Percentiles rank a stretch among this genome's conserved stretches.
Evolutionary conservation across 2,113 vertebrate species (phyloP).

Genomic region (Cyprinodon variegatus): DNA sequence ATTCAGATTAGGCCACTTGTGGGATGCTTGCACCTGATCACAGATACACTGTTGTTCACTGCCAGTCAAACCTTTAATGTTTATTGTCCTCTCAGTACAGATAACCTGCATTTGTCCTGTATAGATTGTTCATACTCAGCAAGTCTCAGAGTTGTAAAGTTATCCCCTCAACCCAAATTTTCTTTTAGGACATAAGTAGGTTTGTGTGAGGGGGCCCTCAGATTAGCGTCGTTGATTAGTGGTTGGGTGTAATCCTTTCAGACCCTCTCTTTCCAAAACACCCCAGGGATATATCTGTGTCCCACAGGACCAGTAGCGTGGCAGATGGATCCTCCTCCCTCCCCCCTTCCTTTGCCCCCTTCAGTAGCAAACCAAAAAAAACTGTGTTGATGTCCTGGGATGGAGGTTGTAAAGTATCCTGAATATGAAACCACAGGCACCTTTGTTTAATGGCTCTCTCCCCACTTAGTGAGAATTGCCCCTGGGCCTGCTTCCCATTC

Average conservation of each 20-base stretch:
- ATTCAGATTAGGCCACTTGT: slow-evolving; percentile 82
- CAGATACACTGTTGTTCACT: slow-evolving; percentile 72
- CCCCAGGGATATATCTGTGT: slow-evolving; percentile 81
- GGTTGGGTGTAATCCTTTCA: slow-evolving; percentile 85
- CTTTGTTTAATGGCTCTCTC: slow-evolving; percentile 79
- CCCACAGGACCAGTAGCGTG: slow-evolving; percentile 79
- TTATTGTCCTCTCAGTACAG: slow-evolving; percentile 69
- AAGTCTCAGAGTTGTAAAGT: slow-evolving; percentile 39
- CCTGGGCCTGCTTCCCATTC: slow-evolving; percentile 75
- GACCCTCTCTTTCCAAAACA: slow-evolving; percentile 76
- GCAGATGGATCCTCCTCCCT: slow-evolving; percentile 82
- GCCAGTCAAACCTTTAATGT: slow-evolving; percentile 73
- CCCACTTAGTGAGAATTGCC: slow-evolving; percentile 78
- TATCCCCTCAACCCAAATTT: slow-evolving; percentile 66
- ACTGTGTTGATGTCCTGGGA: slow-evolving; percentile 78
- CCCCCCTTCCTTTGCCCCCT: slow-evolving; percentile 49
- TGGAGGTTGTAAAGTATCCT: slow-evolving; percentile 79
- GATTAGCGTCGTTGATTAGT: slow-evolving; percentile 84
- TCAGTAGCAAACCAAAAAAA: slow-evolving; percentile 72
- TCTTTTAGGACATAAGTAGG: slow-evolving; percentile 69
- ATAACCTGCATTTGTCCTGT: slow-evolving; percentile 61
- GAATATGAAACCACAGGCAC: slow-evolving; percentile 79
- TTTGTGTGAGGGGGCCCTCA: slow-evolving; percentile 77
- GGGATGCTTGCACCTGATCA: slow-evolving; percentile 83
- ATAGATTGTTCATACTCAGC: slow-evolving; percentile 40